Evolutionary conservation across 2,113 vertebrate genomes (phyloP), one percentile per base, ranked within the genome.

Genomic region (Mastomys coucha): DNA sequence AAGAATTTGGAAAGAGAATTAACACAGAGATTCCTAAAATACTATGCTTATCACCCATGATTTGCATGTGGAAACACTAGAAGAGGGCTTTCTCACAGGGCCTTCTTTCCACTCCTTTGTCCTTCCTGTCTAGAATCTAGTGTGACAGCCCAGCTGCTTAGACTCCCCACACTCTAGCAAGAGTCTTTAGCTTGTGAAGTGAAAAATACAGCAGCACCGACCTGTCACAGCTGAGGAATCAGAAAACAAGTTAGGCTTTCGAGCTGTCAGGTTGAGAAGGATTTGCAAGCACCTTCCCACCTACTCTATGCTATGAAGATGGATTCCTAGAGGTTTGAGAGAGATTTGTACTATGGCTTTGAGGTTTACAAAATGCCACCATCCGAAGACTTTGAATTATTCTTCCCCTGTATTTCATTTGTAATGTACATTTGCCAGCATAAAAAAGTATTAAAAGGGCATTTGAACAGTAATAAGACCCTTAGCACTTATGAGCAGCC

Each of bases 231-330:
- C 88, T 97, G 95, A 97, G 76, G 93, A 98, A 97, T 49, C 94
- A 97, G 88, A 98, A 98, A 98, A 97, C 92, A 97, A 96, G 89
- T 96, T 97, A 76, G 36, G 9, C 97, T 98, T 97, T 89, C 88
- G 96, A 98, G 96, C 93, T 89, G 88, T 96, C 97, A 95, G 69
- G 91, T 98, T 96, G 91, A 91, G 97, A 98, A 97, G 94, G 97
- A 96, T 94, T 77, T 97, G 93, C 78, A 91, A 20, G 22, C 4
- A 0, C 93, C 96, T 98, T 96, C 92, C 97, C 95, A 97, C 56
- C 96, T 89, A 95, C 85, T 96, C 89, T 96, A 33, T 72, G 73
- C 82, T 97, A 91, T 97, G 87, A 97, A 97, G 97, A 89, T 0
- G 1, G 80, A 88, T 91, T 96, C 96, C 97, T 97, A 96, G 94